These are phyloP conservation scores for Schizaphis graminum DNA, from an alignment of 2,888 invertebrate species.

Conservation along the genomic window DNA sequence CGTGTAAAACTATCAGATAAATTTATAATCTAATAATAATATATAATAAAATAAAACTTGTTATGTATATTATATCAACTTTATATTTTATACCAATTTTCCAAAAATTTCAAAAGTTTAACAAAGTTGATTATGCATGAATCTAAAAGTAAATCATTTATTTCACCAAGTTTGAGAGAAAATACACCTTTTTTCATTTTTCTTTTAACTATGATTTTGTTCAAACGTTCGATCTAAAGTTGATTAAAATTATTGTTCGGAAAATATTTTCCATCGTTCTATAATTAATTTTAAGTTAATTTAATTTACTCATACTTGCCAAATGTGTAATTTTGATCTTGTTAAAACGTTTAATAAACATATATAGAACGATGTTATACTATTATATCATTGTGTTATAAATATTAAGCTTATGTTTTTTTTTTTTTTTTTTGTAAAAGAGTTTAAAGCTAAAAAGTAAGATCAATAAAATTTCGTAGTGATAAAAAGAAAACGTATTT, in stretches of 20 bases:
- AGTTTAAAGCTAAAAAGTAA: neutral
- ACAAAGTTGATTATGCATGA: neutral
- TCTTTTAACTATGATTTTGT: neutral
- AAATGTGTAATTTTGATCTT: neutral
- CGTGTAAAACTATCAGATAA: neutral
- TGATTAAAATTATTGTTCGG: neutral
- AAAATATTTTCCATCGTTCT: neutral
- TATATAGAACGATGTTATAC: neutral
- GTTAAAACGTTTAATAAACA: neutral
- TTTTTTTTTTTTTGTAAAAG: neutral
- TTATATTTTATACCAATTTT: neutral
- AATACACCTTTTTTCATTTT: neutral
- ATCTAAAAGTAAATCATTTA: neutral
- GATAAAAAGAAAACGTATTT: neutral
- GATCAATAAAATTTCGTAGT: neutral
- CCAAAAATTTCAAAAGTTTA: neutral
- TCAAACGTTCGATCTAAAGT: neutral
- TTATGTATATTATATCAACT: neutral
- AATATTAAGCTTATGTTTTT: neutral
- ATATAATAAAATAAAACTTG: neutral
- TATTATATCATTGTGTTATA: neutral
- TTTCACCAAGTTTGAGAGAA: neutral
- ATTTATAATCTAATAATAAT: neutral
- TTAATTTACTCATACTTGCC: neutral
- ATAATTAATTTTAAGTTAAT: neutral